Conservation (phyloP, 2,888 invertebrate genomes). For the Apodemia mormo region DNA sequence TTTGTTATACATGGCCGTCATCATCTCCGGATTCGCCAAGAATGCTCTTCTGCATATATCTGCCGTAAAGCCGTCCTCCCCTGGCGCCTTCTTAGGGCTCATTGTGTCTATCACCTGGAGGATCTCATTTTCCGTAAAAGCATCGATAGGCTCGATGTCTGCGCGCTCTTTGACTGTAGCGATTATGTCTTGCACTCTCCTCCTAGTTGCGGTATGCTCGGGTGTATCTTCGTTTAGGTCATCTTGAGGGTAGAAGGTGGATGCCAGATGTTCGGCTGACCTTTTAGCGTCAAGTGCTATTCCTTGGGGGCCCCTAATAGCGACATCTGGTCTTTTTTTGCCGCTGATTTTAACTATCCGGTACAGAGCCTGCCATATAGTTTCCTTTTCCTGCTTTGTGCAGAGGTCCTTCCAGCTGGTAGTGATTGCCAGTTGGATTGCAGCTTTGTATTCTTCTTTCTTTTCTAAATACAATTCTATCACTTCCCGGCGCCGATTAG, state of each 20-base stretch:
- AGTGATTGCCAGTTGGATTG: background rate
- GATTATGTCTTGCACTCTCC: too few species aligned
- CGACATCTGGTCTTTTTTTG: background rate
- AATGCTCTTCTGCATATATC: constrained; percentile 26
- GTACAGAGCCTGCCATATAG: background rate
- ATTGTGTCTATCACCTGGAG: background rate
- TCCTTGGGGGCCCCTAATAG: too few species aligned
- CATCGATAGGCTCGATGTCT: background rate
- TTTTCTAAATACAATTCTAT: background rate
- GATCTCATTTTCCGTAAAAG: background rate
- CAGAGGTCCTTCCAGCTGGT: background rate
- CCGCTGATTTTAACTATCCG: background rate
- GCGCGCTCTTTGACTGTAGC: background rate
- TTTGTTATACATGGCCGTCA: background rate
- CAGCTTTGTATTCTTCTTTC: background rate
- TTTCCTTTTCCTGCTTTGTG: background rate
- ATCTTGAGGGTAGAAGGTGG: too few species aligned
- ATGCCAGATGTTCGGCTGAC: too few species aligned
- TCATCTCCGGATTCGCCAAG: too few species aligned
- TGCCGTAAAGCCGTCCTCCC: constrained; percentile 28
- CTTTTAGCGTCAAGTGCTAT: too few species aligned
- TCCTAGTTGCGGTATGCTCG: background rate
- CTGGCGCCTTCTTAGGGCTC: constrained; percentile 31
- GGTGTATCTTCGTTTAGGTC: background rate
- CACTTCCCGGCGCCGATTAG: background rate